Evolutionary conservation across 2,113 vertebrate species (phyloP).

Genomic region (Lasiurus borealis): DNA sequence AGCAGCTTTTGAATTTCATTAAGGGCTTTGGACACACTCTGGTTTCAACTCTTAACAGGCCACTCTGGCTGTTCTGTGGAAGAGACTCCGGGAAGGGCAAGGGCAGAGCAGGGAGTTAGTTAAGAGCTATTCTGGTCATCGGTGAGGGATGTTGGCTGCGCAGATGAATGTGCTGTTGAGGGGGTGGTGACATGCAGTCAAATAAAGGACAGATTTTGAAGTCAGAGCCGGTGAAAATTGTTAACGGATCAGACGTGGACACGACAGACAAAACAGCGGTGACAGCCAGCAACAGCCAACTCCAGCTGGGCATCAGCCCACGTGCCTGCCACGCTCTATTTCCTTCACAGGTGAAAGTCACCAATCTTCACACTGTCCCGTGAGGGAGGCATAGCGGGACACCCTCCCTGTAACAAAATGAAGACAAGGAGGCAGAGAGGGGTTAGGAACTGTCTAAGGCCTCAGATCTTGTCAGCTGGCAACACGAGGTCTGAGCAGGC

Average conservation of each 20-base stretch:
- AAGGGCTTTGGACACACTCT: neutral
- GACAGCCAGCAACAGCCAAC: neutral
- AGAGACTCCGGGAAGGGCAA: neutral
- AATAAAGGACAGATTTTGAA: constrained; percentile 21
- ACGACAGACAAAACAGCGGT: neutral
- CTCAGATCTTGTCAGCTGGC: neutral
- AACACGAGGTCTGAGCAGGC: neutral
- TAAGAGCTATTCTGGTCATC: neutral
- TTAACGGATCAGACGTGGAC: neutral
- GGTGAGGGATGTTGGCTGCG: neutral
- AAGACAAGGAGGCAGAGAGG: neutral
- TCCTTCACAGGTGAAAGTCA: neutral
- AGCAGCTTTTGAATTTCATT: neutral
- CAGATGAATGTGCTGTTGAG: neutral
- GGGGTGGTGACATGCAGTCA: constrained; percentile 15
- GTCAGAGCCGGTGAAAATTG: constrained; percentile 5
- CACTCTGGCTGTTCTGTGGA: constrained; percentile 2
- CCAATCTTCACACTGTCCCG: neutral
- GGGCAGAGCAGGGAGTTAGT: neutral
- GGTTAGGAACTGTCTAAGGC: neutral
- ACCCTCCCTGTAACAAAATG: neutral
- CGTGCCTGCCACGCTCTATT: neutral
- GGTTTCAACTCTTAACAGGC: constrained; percentile 50
- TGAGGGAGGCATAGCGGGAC: neutral
- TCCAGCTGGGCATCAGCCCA: neutral